These are phyloP conservation scores for Nephrocerus scutellatus DNA, from an alignment of 2,888 invertebrate species.

Conservation along the genomic window DNA sequence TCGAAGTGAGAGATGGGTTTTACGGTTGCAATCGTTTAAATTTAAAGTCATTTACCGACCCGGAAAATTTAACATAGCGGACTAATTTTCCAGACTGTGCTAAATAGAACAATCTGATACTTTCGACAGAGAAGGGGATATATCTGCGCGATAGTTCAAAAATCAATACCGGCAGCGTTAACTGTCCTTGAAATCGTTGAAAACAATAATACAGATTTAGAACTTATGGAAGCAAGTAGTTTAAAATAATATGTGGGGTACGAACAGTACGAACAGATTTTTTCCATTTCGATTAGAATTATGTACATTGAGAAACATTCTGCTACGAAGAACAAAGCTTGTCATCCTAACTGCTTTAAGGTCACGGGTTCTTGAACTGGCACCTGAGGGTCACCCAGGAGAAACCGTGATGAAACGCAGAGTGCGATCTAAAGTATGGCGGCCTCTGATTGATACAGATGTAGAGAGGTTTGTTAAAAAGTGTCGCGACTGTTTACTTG, in stretches of 20 bases:
- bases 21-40: slow-evolving; percentile 6
- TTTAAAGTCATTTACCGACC: no score
- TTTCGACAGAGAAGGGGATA: slow-evolving; percentile 4
- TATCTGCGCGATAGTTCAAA: slow-evolving; percentile 5
- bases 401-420: slow-evolving; percentile 13
- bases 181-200: slow-evolving; percentile 4
- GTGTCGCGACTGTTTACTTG: no score
- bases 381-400: slow-evolving; percentile 9
- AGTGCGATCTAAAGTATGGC: no score
- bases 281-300: no score
- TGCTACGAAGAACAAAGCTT: no score
- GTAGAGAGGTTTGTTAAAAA: no score
- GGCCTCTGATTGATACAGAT: no score
- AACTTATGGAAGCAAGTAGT: slow-evolving; percentile 8
- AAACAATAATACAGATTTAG: neutral
- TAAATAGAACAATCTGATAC: neutral
- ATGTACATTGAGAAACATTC: no score
- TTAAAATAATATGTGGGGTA: no score
- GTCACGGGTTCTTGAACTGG: slow-evolving; percentile 1
- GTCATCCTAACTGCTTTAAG: no score
- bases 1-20: slow-evolving; percentile 7
- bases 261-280: no score
- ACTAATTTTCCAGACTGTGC: slow-evolving; percentile 5
- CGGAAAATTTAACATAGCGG: slow-evolving; percentile 6
- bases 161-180: slow-evolving; percentile 3